phyloP scores from a whole-genome alignment of 2,888 invertebrate genomes.

The Agriopis leucophaearia region DNA sequence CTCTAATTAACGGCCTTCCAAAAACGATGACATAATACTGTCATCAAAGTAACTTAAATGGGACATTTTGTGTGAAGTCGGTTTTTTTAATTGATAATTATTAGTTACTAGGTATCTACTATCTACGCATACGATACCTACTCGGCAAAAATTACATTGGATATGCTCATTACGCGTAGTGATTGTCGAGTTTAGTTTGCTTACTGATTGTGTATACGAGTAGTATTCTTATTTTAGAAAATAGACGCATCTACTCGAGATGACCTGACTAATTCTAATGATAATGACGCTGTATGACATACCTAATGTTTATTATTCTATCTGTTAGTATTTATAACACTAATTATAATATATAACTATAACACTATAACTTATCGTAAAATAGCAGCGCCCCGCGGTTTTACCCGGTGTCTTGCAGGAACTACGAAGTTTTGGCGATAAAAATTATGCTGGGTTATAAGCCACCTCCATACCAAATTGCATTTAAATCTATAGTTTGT shows the following conservation, averaged over 20 bases:
- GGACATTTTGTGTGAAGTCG: too few species aligned
- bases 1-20: constrained; percentile 7
- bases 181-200: constrained; percentile 6
- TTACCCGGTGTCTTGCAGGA: too few species aligned
- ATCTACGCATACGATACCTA: background rate
- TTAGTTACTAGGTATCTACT: too few species aligned
- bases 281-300: background rate
- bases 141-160: background rate
- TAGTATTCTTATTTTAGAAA: constrained; percentile 10
- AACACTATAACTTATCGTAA: background rate
- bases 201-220: constrained; percentile 1
- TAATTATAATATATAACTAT: too few species aligned
- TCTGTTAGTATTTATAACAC: background rate
- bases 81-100: too few species aligned
- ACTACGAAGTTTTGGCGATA: too few species aligned
- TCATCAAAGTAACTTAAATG: too few species aligned
- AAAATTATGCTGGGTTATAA: too few species aligned
- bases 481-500: too few species aligned
- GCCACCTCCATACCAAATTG: too few species aligned
- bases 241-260: background rate
- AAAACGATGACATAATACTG: too few species aligned
- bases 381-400: too few species aligned
- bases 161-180: background rate
- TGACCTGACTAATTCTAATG: background rate
- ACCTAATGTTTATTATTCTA: background rate